These are phyloP conservation scores for Nixonia krombeini DNA, from an alignment of 1,140 invertebrate genomes.

Conservation along the genomic window DNA sequence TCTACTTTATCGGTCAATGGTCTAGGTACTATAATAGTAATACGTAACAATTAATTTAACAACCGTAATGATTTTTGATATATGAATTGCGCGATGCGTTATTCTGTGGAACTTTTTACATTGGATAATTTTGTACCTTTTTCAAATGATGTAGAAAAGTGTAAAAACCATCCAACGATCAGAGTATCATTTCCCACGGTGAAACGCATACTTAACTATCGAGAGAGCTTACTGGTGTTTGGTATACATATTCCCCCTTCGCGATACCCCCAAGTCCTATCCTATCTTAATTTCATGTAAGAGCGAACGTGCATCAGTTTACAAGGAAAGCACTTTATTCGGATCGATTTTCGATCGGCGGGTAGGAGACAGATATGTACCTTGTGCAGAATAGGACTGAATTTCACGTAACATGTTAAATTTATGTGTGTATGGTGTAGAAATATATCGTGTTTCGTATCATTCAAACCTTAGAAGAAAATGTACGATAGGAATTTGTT, in stretches of 20 bases:
- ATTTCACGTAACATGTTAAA: background rate
- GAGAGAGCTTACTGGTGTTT: background rate
- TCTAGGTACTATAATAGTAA: background rate
- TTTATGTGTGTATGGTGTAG: conserved; percentile 7
- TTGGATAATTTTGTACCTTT: conserved; percentile 28
- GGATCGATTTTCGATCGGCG: no score
- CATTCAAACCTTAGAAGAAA: no score
- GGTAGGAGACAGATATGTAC: no score
- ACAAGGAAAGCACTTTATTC: no score
- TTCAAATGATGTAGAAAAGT: conserved; percentile 23
- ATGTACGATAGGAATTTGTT: no score
- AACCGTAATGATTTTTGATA: background rate
- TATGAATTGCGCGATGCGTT: conserved; percentile 8
- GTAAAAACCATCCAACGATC: background rate
- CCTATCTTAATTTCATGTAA: no score
- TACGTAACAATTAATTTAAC: background rate
- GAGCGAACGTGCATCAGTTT: no score
- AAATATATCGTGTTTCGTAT: background rate
- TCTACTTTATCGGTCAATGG: background rate
- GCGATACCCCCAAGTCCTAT: no score
- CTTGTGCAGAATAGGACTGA: background rate
- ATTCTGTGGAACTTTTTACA: conserved; percentile 16
- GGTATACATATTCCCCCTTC: no score
- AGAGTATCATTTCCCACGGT: background rate
- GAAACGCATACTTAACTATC: background rate